These are phyloP conservation scores for Tapera naevia DNA, from an alignment of 2,797 vertebrate genomes.

Conservation along the genomic window DNA sequence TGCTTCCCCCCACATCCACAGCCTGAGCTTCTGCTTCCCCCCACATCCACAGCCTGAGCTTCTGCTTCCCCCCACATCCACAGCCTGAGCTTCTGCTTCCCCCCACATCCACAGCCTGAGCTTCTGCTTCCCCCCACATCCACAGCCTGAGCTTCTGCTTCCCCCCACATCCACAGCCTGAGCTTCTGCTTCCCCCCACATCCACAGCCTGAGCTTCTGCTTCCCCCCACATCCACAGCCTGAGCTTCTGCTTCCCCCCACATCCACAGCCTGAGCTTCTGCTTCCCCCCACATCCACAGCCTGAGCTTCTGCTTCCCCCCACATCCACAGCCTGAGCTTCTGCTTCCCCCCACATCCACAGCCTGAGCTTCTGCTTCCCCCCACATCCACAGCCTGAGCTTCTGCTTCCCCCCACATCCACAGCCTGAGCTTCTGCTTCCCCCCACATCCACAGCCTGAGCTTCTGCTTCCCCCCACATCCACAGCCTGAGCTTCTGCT, in stretches of 20 bases:
- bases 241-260: too few relatives aligned
- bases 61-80: not conserved
- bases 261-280: too few relatives aligned
- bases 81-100: too few relatives aligned
- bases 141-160: not conserved
- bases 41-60: not conserved
- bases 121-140: not conserved
- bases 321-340: not conserved
- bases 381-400: accelerated
- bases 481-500: not conserved
- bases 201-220: not conserved
- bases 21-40: too few relatives aligned
- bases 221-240: not conserved
- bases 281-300: too few relatives aligned
- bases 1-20: not conserved
- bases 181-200: too few relatives aligned
- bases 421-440: too few relatives aligned
- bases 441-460: too few relatives aligned
- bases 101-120: accelerated
- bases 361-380: too few relatives aligned
- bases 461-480: too few relatives aligned
- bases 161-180: too few relatives aligned
- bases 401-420: not conserved
- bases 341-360: too few relatives aligned
- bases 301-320: not conserved